A percentile compares a stretch with the other conserved stretches of the same genome.
phyloP scores from a whole-genome alignment of 2,797 vertebrate genomes.

The Potorous gilbertii region DNA sequence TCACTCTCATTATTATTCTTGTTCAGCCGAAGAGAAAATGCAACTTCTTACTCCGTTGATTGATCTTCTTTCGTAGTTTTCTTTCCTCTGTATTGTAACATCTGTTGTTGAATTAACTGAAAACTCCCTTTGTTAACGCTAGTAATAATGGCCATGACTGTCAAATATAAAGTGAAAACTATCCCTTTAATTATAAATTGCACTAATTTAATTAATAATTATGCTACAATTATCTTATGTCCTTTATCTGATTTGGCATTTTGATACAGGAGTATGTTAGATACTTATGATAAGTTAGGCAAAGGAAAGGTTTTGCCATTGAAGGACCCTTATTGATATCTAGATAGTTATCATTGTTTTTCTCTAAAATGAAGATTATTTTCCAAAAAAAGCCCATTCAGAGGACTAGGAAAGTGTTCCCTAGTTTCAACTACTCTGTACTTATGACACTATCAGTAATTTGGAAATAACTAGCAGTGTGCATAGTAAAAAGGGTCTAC shows the following conservation, averaged over 20 bases:
- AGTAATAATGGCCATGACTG: not conserved
- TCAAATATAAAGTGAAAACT: conserved; percentile 51
- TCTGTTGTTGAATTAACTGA: not conserved
- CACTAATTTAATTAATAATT: not conserved
- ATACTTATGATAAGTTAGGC: not conserved
- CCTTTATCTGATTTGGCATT: conserved; percentile 18
- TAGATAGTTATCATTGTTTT: conserved; percentile 53
- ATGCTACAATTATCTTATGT: not conserved
- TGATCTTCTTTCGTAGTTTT: not conserved
- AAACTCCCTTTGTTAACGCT: not conserved
- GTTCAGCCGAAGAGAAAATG: not conserved
- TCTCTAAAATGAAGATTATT: conserved; percentile 51
- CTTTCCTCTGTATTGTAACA: not conserved
- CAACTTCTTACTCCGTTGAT: not conserved
- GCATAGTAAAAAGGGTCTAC: not conserved
- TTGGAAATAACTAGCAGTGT: conserved; percentile 2
- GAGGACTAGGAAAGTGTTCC: conserved; percentile 19
- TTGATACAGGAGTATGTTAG: conserved; percentile 38
- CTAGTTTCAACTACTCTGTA: not conserved
- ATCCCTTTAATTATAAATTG: not conserved
- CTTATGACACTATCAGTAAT: conserved; percentile 12
- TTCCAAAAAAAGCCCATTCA: conserved; percentile 48
- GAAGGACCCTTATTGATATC: conserved; percentile 32
- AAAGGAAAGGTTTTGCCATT: not conserved
- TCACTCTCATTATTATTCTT: not conserved